Percentiles rank a stretch among this genome's conserved stretches.
phyloP scores from a whole-genome alignment of 2,113 vertebrate species.

The Accipiter cooperii region DNA sequence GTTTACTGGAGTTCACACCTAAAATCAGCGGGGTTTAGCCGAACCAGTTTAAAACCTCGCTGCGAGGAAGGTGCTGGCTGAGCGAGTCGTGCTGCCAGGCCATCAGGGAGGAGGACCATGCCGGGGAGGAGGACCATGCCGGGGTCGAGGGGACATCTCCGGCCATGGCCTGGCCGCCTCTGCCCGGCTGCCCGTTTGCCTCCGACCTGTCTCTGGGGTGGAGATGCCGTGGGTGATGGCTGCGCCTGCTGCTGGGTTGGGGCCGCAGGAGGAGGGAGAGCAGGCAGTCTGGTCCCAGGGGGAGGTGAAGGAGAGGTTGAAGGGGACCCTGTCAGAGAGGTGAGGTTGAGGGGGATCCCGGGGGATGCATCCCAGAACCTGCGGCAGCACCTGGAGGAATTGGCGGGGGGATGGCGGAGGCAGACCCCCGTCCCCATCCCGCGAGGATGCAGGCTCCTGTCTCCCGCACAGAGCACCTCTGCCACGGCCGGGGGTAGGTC shows the following conservation, averaged over 20 bases:
- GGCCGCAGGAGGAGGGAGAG: not conserved
- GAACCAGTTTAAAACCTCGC: not conserved
- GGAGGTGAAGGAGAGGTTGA: not conserved
- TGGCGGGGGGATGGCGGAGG: not conserved
- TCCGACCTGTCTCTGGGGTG: not conserved
- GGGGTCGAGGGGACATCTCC: not conserved
- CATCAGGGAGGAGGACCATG: fast-evolving
- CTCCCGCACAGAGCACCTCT: not conserved
- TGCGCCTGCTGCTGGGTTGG: not conserved
- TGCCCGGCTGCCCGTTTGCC: not conserved
- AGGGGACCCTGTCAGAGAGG: too few species aligned
- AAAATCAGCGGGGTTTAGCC: not conserved
- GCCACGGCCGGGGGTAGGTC: not conserved
- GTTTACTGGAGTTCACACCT: constrained; percentile 27
- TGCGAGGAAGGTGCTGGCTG: fast-evolving
- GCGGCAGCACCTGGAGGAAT: not conserved
- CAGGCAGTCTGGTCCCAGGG: not conserved
- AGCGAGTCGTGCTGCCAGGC: fast-evolving
- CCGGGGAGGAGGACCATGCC: not conserved
- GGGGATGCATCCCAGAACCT: not conserved
- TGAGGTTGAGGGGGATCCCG: not conserved
- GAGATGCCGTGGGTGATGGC: not conserved
- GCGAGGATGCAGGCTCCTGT: fast-evolving
- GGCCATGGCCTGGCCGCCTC: fast-evolving
- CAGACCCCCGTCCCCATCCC: not conserved